Conservation (phyloP, 37 sponge, comb jelly and placozoan species). For the Amphimedon queenslandica region DNA sequence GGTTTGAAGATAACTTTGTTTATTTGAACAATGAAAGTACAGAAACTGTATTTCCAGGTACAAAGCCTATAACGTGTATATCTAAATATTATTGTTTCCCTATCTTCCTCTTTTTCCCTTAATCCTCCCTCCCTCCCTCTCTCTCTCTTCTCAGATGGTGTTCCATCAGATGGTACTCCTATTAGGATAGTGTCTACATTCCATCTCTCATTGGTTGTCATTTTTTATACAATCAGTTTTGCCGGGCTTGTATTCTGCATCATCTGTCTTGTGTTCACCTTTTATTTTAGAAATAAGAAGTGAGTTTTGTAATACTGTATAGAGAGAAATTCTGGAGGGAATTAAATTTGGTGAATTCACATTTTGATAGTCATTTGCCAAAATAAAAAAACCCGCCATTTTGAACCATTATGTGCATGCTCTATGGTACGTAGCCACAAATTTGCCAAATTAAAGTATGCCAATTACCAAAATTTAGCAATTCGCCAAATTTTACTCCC, state of each 20-base stretch:
- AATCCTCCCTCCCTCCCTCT: neutral
- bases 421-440: too few species aligned
- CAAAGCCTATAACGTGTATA: too few species aligned
- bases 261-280: neutral
- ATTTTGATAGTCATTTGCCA: too few species aligned
- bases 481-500: too few species aligned
- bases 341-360: too few species aligned
- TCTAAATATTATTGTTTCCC: neutral
- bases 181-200: neutral
- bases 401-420: too few species aligned
- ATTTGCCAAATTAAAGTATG: too few species aligned
- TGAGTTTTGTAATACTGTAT: too few species aligned
- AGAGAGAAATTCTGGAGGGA: too few species aligned
- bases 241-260: neutral
- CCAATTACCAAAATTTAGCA: too few species aligned
- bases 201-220: neutral
- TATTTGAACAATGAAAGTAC: neutral
- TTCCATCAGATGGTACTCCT: constrained; percentile 3
- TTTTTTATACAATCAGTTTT: neutral
- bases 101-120: too few species aligned
- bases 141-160: neutral
- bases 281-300: constrained; percentile 3
- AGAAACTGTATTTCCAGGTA: constrained; percentile 18
- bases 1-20: neutral
- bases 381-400: too few species aligned